phyloP scores from a whole-genome alignment of 2,797 vertebrate species.

The Chanos chanos region DNA sequence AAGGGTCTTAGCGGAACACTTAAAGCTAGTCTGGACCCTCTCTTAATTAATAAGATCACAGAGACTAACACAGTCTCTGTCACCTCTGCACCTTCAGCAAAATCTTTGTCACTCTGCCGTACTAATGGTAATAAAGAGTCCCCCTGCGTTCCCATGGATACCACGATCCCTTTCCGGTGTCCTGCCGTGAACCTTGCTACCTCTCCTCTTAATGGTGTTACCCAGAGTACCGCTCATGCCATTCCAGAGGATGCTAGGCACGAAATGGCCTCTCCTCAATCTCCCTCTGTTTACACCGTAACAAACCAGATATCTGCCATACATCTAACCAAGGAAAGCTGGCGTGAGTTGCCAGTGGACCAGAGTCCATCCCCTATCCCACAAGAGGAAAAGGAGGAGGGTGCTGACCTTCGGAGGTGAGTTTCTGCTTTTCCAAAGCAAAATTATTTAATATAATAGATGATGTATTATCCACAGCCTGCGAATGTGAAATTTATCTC shows the following conservation, averaged over 20 bases:
- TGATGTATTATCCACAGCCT: neutral
- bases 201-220: conserved; percentile 3
- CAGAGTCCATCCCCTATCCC: conserved; percentile 3
- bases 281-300: conserved; percentile 66
- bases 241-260: conserved; percentile 21
- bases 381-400: conserved; percentile 1
- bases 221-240: neutral
- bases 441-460: neutral
- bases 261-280: conserved; percentile 44
- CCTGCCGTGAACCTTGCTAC: neutral
- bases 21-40: neutral
- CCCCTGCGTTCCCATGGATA: conserved; percentile 42
- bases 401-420: conserved; percentile 19
- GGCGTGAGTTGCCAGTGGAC: conserved; percentile 20
- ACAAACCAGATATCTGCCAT: conserved; percentile 80
- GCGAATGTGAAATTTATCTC: neutral
- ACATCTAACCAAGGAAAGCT: conserved; percentile 65
- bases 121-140: conserved; percentile 48
- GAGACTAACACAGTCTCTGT: conserved; percentile 15
- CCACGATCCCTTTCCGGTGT: conserved; percentile 25
- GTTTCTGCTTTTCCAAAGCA: neutral
- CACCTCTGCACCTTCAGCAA: conserved; percentile 30
- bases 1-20: conserved; percentile 13
- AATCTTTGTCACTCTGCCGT: conserved; percentile 56
- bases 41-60: neutral